Conservation (phyloP, 2,888 invertebrate species). For the Ligdia adustata region DNA sequence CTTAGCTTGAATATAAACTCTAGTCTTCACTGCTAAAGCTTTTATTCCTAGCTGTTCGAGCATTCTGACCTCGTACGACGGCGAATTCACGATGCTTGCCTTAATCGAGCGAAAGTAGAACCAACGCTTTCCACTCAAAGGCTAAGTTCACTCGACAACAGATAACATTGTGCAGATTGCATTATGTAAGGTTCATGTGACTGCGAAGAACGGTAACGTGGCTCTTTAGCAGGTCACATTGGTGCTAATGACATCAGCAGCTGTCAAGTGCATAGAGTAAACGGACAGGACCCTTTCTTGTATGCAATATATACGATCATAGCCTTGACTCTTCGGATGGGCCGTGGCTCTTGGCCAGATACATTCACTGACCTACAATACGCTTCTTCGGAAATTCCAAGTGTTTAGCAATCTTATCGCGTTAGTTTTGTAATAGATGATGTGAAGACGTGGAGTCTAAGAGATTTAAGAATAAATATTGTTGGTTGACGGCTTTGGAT, state of each 20-base stretch:
- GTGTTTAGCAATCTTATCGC: slow-evolving; percentile 39
- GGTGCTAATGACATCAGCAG: slow-evolving; percentile 76
- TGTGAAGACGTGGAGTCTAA: slow-evolving; percentile 12
- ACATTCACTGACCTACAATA: slow-evolving; percentile 72
- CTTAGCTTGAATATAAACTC: slow-evolving; percentile 42
- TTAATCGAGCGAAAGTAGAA: slow-evolving; percentile 67
- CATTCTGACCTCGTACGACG: slow-evolving; percentile 48
- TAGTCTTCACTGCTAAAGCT: slow-evolving; percentile 46
- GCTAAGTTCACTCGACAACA: slow-evolving; percentile 57
- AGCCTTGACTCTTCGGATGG: slow-evolving; percentile 73
- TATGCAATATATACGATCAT: slow-evolving; percentile 68
- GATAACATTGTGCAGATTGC: slow-evolving; percentile 66
- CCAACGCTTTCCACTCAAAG: slow-evolving; percentile 59
- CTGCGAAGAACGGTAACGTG: slow-evolving; percentile 76
- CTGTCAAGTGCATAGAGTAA: slow-evolving; percentile 76
- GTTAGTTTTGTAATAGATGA: slow-evolving; percentile 25
- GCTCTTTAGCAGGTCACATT: slow-evolving; percentile 78
- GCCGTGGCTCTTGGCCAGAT: slow-evolving; percentile 69
- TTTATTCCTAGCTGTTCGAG: slow-evolving; percentile 41
- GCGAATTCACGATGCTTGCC: slow-evolving; percentile 52
- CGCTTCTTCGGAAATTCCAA: slow-evolving; percentile 55
- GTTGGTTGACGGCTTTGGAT: slow-evolving; percentile 8
- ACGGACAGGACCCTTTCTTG: slow-evolving; percentile 75
- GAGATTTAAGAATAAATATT: too few species aligned
- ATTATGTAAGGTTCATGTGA: slow-evolving; percentile 77